Evolutionary conservation across 2,113 vertebrate species (phyloP), one percentile per base, ranked within the genome.

Genomic region (Leptodactylus fuscus): DNA sequence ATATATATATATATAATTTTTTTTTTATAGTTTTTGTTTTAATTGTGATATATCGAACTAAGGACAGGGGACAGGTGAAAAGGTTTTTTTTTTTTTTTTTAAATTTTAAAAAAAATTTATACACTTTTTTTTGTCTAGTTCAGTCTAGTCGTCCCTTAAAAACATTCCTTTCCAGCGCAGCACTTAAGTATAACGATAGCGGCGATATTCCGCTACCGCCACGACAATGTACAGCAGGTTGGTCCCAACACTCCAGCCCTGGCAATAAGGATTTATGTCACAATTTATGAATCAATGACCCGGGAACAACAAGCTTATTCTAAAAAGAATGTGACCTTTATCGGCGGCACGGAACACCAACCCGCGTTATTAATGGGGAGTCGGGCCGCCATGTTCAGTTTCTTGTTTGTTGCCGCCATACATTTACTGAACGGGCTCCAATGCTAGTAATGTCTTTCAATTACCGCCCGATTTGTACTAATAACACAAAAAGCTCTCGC

Each of bases 231-330:
- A 77, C 27, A 12, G 18, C 74, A 53, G 62, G 29, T 12, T 51
- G 11, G 22, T 12, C 80, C 65, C n/a, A n/a, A 36, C 16, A 82
- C n/a, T 82, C 18, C 65, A 38, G 81, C 9, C 48, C n/a, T 34
- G 65, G 46, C 46, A 38, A n/a, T n/a, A 5, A 20, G 20, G 53
- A 71, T 71, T 81, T 49, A 69, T 67, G 77, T 46, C 44, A 16
- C 53, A 62, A 80, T 80, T 62, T 62, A 15, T 60, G 53, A 62
- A 53, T 38, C 81, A n/a, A 82, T 82, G 81, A 71, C 48, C 65
- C 53, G 81, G 62, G n/a, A 62, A 53, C 44, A 51, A 24, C 29
- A n/a, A 18, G 34, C 41, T 71, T n/a, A 13, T 65, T 82, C 27
- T 34, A 8, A 51, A 32, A 82, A 32, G 6, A 36, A 24, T 70